phyloP scores from a whole-genome alignment of 2,888 invertebrate genomes.

The Syritta pipiens region DNA sequence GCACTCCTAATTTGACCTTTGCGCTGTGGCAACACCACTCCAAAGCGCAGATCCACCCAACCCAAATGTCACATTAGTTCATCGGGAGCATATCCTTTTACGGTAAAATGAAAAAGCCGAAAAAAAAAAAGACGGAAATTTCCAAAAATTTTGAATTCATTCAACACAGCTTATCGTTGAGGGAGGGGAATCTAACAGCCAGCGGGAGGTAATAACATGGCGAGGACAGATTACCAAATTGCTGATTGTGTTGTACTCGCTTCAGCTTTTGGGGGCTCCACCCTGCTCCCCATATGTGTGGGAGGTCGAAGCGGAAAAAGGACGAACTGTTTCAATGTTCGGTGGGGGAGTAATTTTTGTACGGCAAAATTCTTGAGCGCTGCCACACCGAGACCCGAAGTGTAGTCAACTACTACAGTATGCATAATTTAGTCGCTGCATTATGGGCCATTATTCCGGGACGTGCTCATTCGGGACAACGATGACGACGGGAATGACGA shows the following conservation, averaged over 20 bases:
- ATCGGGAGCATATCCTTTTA: constrained; percentile 20
- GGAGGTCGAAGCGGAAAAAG: constrained; percentile 20
- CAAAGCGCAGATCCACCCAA: not conserved
- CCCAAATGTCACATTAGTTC: constrained; percentile 51
- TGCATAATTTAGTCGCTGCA: constrained; percentile 66
- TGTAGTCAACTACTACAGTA: constrained; percentile 58
- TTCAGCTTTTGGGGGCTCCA: constrained; percentile 18
- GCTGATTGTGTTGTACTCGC: constrained; percentile 46
- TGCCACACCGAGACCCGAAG: constrained; percentile 39
- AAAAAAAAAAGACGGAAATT: too few species aligned
- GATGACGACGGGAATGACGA: constrained; percentile 1
- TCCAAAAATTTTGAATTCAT: constrained; percentile 38
- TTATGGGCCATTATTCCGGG: constrained; percentile 62
- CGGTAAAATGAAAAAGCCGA: too few species aligned
- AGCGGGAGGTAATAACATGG: constrained; percentile 41
- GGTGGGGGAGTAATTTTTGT: constrained; percentile 53
- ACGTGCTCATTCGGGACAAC: constrained; percentile 60
- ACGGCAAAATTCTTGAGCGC: constrained; percentile 26
- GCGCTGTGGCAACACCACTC: constrained; percentile 4
- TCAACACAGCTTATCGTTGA: constrained; percentile 16
- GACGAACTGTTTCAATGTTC: constrained; percentile 40
- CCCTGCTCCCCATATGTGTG: constrained; percentile 2
- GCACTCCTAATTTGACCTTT: constrained; percentile 45
- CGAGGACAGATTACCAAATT: constrained; percentile 55
- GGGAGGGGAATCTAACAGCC: not conserved